A percentile compares a stretch with the other conserved stretches of the same genome.
These are phyloP conservation scores for Ctenosaura bakeri DNA, from an alignment of 2,797 vertebrate genomes.

Conservation along the genomic window DNA sequence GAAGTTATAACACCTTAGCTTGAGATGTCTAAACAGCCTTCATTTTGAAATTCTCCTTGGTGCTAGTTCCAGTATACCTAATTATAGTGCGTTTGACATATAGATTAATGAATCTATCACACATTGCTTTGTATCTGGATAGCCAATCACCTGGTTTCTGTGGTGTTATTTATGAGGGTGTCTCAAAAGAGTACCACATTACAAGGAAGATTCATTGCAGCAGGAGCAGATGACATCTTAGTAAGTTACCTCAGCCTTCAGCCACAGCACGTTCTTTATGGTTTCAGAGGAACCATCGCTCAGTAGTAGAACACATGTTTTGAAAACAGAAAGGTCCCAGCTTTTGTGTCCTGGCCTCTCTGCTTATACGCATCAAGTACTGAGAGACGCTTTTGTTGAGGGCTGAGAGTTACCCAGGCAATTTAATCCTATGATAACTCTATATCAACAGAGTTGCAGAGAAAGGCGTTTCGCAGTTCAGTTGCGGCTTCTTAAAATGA, in stretches of 20 bases:
- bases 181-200: slow-evolving; percentile 7
- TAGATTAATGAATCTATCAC: slow-evolving; percentile 5
- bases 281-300: not conserved
- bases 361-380: too few relatives aligned
- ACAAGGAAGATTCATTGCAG: not conserved
- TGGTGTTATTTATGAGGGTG: slow-evolving; percentile 19
- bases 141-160: not conserved
- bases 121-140: slow-evolving; percentile 2
- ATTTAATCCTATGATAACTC: too few relatives aligned
- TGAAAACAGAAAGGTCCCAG: not conserved
- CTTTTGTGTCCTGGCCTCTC: not conserved
- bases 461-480: too few relatives aligned
- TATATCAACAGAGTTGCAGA: too few relatives aligned
- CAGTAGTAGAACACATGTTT: not conserved
- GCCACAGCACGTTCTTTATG: not conserved
- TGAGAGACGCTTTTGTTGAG: not conserved
- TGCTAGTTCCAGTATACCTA: not conserved
- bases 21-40: slow-evolving; percentile 6
- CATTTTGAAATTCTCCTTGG: not conserved
- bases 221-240: not conserved
- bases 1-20: not conserved
- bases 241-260: not conserved
- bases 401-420: not conserved
- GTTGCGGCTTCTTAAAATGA: too few relatives aligned
- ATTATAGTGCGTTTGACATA: not conserved